phyloP scores from a whole-genome alignment of 2,113 vertebrate species.

The Cygnus buccinator region DNA sequence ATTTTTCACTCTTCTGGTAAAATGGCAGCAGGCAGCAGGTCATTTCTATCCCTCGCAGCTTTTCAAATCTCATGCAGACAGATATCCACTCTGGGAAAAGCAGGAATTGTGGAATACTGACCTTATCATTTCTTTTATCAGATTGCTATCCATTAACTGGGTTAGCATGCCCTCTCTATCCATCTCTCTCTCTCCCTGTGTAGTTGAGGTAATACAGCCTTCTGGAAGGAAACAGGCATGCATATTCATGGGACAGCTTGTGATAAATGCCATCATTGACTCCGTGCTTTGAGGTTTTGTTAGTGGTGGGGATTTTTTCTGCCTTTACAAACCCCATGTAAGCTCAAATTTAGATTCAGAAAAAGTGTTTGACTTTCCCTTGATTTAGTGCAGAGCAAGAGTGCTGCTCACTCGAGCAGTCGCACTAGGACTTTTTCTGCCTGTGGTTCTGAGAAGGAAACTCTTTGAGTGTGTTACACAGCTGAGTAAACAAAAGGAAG shows the following conservation, averaged over 20 bases:
- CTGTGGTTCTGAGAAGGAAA: conserved; percentile 15
- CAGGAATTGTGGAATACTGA: neutral
- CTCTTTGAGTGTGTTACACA: conserved; percentile 44
- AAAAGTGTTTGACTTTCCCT: neutral
- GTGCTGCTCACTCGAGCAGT: neutral
- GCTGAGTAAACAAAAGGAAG: conserved; percentile 61
- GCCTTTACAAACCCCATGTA: neutral
- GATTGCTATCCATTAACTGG: neutral
- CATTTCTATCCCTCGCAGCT: neutral
- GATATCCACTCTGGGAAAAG: neutral
- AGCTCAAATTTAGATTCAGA: neutral
- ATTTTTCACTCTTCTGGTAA: neutral
- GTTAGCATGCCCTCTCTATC: neutral
- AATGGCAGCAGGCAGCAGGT: neutral
- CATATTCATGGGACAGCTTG: neutral
- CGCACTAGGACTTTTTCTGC: neutral
- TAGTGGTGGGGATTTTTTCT: neutral
- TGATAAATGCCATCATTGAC: neutral
- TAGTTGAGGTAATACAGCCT: neutral
- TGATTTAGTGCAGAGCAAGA: neutral
- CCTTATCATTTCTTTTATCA: neutral
- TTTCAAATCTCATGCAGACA: neutral
- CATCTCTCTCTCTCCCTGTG: neutral
- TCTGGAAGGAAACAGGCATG: neutral
- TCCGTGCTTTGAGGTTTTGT: neutral